phyloP scores from a whole-genome alignment of 2,797 vertebrate species.

The Anisognathus igniventris region DNA sequence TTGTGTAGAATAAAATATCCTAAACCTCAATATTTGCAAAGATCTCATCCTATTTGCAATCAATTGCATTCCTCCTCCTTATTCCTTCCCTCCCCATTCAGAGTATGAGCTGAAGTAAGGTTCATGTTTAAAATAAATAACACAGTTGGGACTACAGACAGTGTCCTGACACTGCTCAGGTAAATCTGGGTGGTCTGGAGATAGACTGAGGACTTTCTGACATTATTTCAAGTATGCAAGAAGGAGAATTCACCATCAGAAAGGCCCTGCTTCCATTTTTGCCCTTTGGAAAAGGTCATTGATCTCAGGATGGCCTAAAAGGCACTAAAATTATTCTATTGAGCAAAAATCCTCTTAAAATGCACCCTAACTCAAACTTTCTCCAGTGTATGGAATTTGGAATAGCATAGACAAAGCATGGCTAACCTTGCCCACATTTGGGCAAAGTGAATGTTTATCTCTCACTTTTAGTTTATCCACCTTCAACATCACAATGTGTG shows the following conservation, averaged over 20 bases:
- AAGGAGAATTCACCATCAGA: not conserved
- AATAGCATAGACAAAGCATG: not conserved
- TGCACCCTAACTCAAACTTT: not conserved
- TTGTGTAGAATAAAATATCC: not conserved
- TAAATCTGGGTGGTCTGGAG: not conserved
- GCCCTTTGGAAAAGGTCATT: not conserved
- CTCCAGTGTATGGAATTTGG: not conserved
- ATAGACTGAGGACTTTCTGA: not conserved
- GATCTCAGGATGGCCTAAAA: not conserved
- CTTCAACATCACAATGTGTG: not conserved
- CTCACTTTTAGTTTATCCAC: not conserved
- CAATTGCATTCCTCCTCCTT: not conserved
- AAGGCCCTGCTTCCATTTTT: not conserved
- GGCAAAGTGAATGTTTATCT: not conserved
- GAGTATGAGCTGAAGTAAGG: fast-evolving
- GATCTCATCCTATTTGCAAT: not conserved
- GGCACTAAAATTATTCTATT: not conserved
- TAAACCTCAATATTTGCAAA: not conserved
- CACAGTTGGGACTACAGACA: fast-evolving
- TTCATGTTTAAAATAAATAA: not conserved
- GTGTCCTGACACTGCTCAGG: not conserved
- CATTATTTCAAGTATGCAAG: not conserved
- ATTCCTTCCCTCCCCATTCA: fast-evolving
- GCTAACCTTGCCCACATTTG: not conserved
- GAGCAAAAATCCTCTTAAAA: not conserved